Conservation (phyloP, 2,113 vertebrate species). For the Leptocoma aspasia region DNA sequence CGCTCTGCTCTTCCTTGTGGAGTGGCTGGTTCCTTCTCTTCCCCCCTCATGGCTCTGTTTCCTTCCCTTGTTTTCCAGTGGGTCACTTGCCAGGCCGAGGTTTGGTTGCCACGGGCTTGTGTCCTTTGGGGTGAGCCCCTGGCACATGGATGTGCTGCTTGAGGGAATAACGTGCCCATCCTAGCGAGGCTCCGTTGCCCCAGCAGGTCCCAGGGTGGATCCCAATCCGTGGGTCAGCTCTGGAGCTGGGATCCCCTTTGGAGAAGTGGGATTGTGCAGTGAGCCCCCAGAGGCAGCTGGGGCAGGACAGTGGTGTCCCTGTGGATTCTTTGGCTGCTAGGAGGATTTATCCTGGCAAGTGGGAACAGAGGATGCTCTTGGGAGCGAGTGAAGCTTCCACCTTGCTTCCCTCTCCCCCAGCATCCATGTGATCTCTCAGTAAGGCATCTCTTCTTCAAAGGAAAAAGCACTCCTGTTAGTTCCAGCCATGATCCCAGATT, state of each 20-base stretch:
- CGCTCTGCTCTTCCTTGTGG: rapidly evolving
- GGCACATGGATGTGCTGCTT: neutral
- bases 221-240: rapidly evolving
- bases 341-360: neutral
- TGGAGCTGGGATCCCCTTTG: neutral
- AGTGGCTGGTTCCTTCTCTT: neutral
- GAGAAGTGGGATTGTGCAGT: neutral
- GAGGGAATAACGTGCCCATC: rapidly evolving
- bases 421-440: neutral
- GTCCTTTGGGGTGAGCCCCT: neutral
- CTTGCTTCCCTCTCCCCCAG: neutral
- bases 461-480: neutral
- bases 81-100: rapidly evolving
- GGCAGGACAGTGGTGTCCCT: neutral
- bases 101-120: rapidly evolving
- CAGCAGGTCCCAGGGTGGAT: neutral
- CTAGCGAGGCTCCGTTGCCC: rapidly evolving
- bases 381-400: rapidly evolving
- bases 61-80: neutral
- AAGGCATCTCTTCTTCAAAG: neutral
- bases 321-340: neutral
- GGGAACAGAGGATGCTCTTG: neutral
- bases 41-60: neutral
- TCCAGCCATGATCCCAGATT: neutral
- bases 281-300: neutral